A percentile compares a stretch with the other conserved stretches of the same genome.
phyloP scores from a whole-genome alignment of 2,113 vertebrate genomes.

The Sprattus sprattus region DNA sequence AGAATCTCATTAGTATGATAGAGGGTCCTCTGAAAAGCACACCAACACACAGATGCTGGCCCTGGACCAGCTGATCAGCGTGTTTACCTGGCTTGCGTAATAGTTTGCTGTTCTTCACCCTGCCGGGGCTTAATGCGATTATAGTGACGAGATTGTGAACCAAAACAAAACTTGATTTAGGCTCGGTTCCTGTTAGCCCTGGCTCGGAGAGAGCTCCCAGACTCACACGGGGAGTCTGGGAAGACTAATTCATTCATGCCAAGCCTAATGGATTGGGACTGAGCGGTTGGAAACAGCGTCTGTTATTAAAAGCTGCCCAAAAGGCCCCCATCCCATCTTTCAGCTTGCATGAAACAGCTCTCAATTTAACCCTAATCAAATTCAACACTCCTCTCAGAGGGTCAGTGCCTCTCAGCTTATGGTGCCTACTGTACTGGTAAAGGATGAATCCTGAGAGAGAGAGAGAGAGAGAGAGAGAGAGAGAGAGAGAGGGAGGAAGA shows the following conservation, averaged over 20 bases:
- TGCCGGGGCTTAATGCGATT: background rate
- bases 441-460: background rate
- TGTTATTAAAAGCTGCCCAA: conserved; percentile 11
- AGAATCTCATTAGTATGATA: background rate
- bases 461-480: background rate
- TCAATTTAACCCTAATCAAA: background rate
- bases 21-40: background rate
- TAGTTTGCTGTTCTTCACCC: background rate
- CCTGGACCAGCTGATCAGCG: background rate
- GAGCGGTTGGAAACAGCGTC: conserved; percentile 1
- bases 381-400: background rate
- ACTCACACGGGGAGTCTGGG: background rate
- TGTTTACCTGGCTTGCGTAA: background rate
- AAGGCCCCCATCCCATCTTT: background rate
- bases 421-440: background rate
- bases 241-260: background rate
- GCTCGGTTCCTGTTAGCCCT: background rate
- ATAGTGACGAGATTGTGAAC: background rate
- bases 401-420: background rate
- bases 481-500: background rate
- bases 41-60: background rate
- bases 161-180: background rate
- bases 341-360: conserved; percentile 20
- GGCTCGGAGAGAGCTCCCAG: background rate
- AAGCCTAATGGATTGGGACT: background rate